Base-by-base conservation (phyloP, 2,888 invertebrate genomes). In the Oasisia sp. region DNA sequence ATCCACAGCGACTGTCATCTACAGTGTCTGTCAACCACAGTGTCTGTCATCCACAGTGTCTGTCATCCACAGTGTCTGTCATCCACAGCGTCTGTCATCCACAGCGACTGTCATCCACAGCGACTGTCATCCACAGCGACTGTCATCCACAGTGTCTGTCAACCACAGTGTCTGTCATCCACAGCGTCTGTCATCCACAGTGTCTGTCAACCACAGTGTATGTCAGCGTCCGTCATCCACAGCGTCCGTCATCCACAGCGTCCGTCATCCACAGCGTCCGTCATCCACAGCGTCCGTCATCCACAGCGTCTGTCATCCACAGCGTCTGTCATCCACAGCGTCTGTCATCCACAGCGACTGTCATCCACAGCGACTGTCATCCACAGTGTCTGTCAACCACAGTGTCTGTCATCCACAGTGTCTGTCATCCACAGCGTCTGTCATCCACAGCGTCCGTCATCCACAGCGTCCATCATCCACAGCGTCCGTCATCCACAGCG, bases 361-460 rank as follows among this genome's bases (percentile, higher is more conserved):
- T n/a, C 32, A 50, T 32, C 14, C 74, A 74, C n/a, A 74, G 27
- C 3, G 19, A 7, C 27, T 27, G 12, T 32, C 44, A 44, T 11
- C 89, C 19, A 27, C n/a, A n/a, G n/a, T n/a, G n/a, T n/a, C n/a
- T n/a, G n/a, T n/a, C 32, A 50, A 56, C 14, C 74, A 74, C n/a
- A 74, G 27, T 7, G 19, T 27, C 27, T 27, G 12, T 32, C 44
- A 44, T 11, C 89, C 19, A 27, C n/a, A n/a, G n/a, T n/a, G n/a
- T n/a, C n/a, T n/a, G n/a, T n/a, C n/a, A n/a, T n/a, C n/a, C n/a
- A n/a, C n/a, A n/a, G n/a, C n/a, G n/a, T n/a, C n/a, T n/a, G n/a
- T n/a, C n/a, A n/a, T 94, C 94, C 94, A 97, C 97, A 2, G 97
- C 97, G 93, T 95, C 95, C 91, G 95, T 96, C 38, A 91, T n/a